These are phyloP conservation scores for Holacanthus passer DNA, from an alignment of 2,113 vertebrate species.

Conservation along the genomic window DNA sequence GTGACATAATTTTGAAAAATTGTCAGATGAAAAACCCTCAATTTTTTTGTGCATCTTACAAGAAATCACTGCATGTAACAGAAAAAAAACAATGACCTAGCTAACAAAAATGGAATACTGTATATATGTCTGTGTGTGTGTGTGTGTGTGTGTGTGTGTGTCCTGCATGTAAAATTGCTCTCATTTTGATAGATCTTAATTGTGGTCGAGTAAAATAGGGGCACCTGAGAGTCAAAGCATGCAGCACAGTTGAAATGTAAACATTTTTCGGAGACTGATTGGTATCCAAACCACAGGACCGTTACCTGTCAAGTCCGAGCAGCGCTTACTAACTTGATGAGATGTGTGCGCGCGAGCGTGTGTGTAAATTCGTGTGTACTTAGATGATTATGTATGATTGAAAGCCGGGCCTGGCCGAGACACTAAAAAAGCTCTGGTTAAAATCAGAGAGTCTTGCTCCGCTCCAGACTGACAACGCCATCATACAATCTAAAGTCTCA, in stretches of 20 bases:
- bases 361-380: conserved; percentile 63
- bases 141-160: conserved; percentile 33
- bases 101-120: neutral
- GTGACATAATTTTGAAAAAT: conserved; percentile 5
- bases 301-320: conserved; percentile 79
- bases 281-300: conserved; percentile 82
- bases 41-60: neutral
- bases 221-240: conserved; percentile 75
- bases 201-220: conserved; percentile 59
- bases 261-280: conserved; percentile 82
- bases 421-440: conserved; percentile 81
- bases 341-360: conserved; percentile 48
- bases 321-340: conserved; percentile 72
- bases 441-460: conserved; percentile 76
- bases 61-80: neutral
- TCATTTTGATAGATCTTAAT: conserved; percentile 68
- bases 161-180: conserved; percentile 52
- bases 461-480: conserved; percentile 76
- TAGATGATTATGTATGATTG: conserved; percentile 82
- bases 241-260: conserved; percentile 76
- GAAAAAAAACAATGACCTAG: neutral
- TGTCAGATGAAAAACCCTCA: neutral
- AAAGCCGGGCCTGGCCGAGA: conserved; percentile 70
- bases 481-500: conserved; percentile 69
- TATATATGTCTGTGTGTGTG: conserved; percentile 6